These are phyloP conservation scores for Cuniculus paca DNA, from an alignment of 2,797 vertebrate species.

Conservation along the genomic window DNA sequence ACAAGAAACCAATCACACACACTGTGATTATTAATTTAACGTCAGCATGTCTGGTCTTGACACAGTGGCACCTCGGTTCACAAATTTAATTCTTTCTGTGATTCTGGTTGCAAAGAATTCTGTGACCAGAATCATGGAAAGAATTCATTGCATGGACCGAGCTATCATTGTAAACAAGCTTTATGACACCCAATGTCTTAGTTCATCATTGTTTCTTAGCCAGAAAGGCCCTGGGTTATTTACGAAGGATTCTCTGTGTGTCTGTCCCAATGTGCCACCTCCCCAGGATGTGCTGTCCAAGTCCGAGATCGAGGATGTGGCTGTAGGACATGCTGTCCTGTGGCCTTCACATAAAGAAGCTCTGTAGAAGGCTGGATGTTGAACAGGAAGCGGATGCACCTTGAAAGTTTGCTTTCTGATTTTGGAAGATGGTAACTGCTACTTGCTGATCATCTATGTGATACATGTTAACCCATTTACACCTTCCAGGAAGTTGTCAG, in stretches of 20 bases:
- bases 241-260: not conserved
- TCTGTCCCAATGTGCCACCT: not conserved
- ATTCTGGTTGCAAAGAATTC: too few species aligned
- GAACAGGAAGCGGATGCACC: not conserved
- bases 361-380: not conserved
- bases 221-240: not conserved
- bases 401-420: not conserved
- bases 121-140: too few species aligned
- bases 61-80: too few species aligned
- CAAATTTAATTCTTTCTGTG: too few species aligned
- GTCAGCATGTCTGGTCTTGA: not conserved
- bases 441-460: not conserved
- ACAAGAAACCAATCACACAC: not conserved
- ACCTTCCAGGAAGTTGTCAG: not conserved
- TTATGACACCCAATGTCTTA: not conserved
- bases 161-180: too few species aligned
- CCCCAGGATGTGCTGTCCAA: not conserved
- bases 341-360: not conserved
- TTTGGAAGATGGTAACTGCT: not conserved
- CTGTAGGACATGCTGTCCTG: too few species aligned
- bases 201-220: not conserved
- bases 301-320: too few species aligned
- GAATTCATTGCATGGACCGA: too few species aligned
- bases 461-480: not conserved
- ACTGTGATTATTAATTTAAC: not conserved